phyloP scores from a whole-genome alignment of 1,140 invertebrate genomes.

The Microplitis demolitor region DNA sequence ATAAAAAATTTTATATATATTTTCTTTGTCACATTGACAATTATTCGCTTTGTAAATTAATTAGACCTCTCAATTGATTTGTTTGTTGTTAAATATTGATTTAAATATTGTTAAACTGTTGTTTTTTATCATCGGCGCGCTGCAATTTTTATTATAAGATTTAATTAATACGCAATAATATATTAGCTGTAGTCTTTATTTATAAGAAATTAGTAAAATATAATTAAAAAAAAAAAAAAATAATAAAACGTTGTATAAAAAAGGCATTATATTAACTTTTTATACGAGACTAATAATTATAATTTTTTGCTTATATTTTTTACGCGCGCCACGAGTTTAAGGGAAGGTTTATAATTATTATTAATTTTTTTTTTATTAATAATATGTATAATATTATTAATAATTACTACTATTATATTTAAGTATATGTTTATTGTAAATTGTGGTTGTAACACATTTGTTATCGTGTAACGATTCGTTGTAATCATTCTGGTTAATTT shows the following conservation, averaged over 20 bases:
- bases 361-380: background rate
- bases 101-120: background rate
- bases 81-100: background rate
- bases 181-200: conserved; percentile 35
- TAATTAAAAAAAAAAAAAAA: background rate
- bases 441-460: conserved; percentile 44
- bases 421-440: conserved; percentile 42
- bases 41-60: too few species aligned
- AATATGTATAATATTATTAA: background rate
- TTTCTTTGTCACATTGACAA: too few species aligned
- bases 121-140: conserved; percentile 39
- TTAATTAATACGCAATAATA: conserved; percentile 44
- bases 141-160: conserved; percentile 52
- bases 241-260: conserved; percentile 54
- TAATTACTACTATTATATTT: background rate
- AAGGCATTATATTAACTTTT: conserved; percentile 55
- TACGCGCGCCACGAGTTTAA: background rate
- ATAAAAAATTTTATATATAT: too few species aligned
- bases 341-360: background rate
- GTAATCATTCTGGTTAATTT: conserved; percentile 53
- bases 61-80: too few species aligned
- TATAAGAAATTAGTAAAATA: conserved; percentile 43
- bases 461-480: conserved; percentile 39
- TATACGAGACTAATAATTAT: conserved; percentile 29
- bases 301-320: background rate